phyloP scores from a whole-genome alignment of 2,797 vertebrate genomes.

The Decapterus maruadsi region DNA sequence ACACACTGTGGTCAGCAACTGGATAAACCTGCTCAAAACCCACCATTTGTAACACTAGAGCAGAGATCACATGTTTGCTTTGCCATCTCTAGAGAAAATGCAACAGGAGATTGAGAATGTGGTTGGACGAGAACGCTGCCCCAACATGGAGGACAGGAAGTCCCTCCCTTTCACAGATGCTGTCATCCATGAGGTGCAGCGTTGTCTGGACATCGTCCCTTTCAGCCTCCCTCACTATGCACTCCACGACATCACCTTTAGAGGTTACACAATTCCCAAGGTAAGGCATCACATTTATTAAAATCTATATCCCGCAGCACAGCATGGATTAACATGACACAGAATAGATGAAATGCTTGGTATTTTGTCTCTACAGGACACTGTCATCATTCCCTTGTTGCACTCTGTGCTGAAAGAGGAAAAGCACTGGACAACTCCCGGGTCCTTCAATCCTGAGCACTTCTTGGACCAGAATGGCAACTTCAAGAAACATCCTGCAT shows the following conservation, averaged over 20 bases:
- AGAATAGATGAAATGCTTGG: background rate
- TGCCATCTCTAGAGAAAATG: slow-evolving; percentile 71
- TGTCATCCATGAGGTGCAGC: slow-evolving; percentile 84
- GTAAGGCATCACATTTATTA: slow-evolving; percentile 4
- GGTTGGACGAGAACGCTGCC: slow-evolving; percentile 66
- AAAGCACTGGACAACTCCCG: slow-evolving; percentile 73
- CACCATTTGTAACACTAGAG: background rate
- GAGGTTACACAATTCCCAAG: slow-evolving; percentile 78
- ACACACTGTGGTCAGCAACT: background rate
- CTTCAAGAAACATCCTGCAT: slow-evolving; percentile 82
- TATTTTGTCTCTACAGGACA: slow-evolving; percentile 60
- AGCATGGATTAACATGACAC: background rate
- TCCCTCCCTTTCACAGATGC: slow-evolving; percentile 86
- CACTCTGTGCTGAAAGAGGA: slow-evolving; percentile 81
- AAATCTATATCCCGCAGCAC: background rate
- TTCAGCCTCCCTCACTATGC: slow-evolving; percentile 79
- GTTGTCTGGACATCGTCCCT: slow-evolving; percentile 79
- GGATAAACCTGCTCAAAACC: background rate
- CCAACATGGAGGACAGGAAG: slow-evolving; percentile 76
- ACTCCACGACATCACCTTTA: slow-evolving; percentile 73
- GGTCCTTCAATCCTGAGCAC: slow-evolving; percentile 77
- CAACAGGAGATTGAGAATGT: slow-evolving; percentile 81
- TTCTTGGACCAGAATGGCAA: slow-evolving; percentile 82
- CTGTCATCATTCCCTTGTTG: slow-evolving; percentile 75
- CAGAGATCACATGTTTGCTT: background rate